A percentile compares a stretch with the other conserved stretches of the same genome.
Evolutionary conservation across 2,888 invertebrate species (phyloP).

Genomic region (Leptogaster cylindrica): DNA sequence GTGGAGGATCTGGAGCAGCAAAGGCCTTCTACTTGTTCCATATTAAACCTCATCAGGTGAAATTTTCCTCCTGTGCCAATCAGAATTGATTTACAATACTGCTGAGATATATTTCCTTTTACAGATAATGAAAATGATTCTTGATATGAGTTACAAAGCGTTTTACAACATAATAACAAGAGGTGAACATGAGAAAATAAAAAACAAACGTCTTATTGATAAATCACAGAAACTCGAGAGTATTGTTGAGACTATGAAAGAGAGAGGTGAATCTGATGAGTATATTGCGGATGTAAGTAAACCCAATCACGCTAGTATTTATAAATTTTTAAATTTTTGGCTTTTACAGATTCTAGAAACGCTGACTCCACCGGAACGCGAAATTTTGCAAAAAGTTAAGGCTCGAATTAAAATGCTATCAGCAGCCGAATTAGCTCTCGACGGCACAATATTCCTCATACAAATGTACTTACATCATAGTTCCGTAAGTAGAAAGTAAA

Average conservation of each 20-base stretch:
- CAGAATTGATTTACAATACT: background rate
- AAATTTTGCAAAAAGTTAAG: slow-evolving; percentile 76
- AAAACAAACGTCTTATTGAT: slow-evolving; percentile 81
- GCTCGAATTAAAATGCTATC: slow-evolving; percentile 77
- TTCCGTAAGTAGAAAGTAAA: slow-evolving; percentile 21
- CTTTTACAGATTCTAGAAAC: slow-evolving; percentile 73
- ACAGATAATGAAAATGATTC: slow-evolving; percentile 71
- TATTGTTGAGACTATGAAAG: slow-evolving; percentile 78
- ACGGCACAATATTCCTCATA: slow-evolving; percentile 81
- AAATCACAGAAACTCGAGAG: slow-evolving; percentile 86
- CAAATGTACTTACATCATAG: slow-evolving; percentile 74
- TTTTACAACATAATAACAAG: slow-evolving; percentile 73
- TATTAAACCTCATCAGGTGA: slow-evolving; percentile 70
- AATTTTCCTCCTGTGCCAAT: slow-evolving; percentile 9
- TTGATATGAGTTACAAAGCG: slow-evolving; percentile 75
- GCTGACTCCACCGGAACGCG: slow-evolving; percentile 83
- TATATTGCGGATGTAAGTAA: slow-evolving; percentile 79
- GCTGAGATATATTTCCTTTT: too few relatives aligned
- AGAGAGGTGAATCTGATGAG: slow-evolving; percentile 77
- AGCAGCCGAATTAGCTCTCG: slow-evolving; percentile 78
- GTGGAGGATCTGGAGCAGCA: slow-evolving; percentile 74
- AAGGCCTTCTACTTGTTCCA: slow-evolving; percentile 82
- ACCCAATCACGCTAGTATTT: too few relatives aligned
- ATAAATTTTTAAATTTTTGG: too few relatives aligned
- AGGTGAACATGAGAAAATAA: slow-evolving; percentile 69